A percentile compares a stretch with the other conserved stretches of the same genome.
Conservation (phyloP, 2,797 vertebrate genomes). For the Liparis tanakae region DNA sequence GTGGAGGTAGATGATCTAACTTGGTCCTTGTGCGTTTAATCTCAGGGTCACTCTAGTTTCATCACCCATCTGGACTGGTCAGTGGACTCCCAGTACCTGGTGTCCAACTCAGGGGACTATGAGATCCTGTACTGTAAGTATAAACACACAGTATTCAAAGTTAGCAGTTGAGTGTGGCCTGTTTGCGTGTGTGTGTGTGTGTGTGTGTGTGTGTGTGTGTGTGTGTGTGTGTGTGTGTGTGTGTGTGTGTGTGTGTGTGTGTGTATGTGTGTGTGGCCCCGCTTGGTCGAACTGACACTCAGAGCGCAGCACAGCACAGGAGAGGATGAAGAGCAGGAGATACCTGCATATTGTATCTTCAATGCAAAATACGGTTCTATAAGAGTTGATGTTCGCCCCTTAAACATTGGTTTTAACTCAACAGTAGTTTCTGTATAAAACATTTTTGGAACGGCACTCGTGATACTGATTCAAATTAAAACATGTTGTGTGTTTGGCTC, state of each 20-base stretch:
- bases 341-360: neutral
- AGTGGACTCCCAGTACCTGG: conserved; percentile 93
- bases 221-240: too few relatives aligned
- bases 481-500: conserved; percentile 13
- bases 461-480: neutral
- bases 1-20: neutral
- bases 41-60: conserved; percentile 97
- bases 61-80: conserved; percentile 99
- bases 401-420: neutral
- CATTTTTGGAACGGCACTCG: neutral
- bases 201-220: too few relatives aligned
- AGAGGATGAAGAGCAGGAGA: neutral
- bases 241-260: too few relatives aligned
- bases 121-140: conserved; percentile 99
- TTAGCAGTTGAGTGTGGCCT: too few relatives aligned
- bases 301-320: neutral
- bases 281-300: neutral
- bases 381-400: neutral
- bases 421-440: neutral
- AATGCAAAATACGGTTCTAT: neutral
- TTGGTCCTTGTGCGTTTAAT: conserved; percentile 25
- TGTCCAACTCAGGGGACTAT: conserved; percentile 98
- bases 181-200: too few relatives aligned
- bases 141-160: conserved; percentile 8
- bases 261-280: neutral